A percentile compares a stretch with the other conserved stretches of the same genome.
Evolutionary conservation across 2,888 invertebrate genomes (phyloP).

Genomic region (Ectemnius cavifrons): DNA sequence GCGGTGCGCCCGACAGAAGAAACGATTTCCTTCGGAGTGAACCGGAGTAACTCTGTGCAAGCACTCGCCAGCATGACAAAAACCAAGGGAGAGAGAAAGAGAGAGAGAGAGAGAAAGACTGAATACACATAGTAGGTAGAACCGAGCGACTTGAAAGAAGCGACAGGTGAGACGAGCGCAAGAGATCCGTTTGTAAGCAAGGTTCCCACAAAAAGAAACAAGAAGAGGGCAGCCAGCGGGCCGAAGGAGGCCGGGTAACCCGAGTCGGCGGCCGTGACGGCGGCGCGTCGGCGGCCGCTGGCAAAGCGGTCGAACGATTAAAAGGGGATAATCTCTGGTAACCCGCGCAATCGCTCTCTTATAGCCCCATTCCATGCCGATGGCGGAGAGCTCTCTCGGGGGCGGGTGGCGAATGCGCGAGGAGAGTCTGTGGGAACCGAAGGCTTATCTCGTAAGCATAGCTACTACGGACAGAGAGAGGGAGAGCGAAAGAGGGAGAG

Average conservation of each 20-base stretch:
- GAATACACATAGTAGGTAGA: background rate
- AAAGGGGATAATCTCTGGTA: slow-evolving; percentile 6
- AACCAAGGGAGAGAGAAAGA: background rate
- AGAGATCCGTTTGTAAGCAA: slow-evolving; percentile 29
- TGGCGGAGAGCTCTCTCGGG: background rate
- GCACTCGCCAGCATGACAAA: slow-evolving; percentile 1
- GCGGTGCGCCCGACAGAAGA: background rate
- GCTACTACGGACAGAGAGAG: slow-evolving; percentile 21
- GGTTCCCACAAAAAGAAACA: slow-evolving; percentile 42
- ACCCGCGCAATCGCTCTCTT: slow-evolving; percentile 3
- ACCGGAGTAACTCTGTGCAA: background rate
- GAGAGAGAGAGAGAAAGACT: slow-evolving; percentile 4
- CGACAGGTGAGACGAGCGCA: slow-evolving; percentile 39
- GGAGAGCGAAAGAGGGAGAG: background rate
- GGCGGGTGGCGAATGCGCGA: background rate
- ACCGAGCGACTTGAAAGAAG: slow-evolving; percentile 35
- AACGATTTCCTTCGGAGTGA: slow-evolving; percentile 3
- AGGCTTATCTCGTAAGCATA: slow-evolving; percentile 16
- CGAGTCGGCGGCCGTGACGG: background rate
- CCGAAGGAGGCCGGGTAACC: slow-evolving; percentile 6
- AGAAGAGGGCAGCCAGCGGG: slow-evolving; percentile 11
- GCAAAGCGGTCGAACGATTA: slow-evolving; percentile 7
- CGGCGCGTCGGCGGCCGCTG: background rate
- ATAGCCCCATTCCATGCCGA: background rate
- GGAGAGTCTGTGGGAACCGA: slow-evolving; percentile 24